A percentile compares a stretch with the other conserved stretches of the same genome.
These are phyloP conservation scores for Hyphantria cunea DNA, from an alignment of 1,140 invertebrate genomes.

Conservation along the genomic window DNA sequence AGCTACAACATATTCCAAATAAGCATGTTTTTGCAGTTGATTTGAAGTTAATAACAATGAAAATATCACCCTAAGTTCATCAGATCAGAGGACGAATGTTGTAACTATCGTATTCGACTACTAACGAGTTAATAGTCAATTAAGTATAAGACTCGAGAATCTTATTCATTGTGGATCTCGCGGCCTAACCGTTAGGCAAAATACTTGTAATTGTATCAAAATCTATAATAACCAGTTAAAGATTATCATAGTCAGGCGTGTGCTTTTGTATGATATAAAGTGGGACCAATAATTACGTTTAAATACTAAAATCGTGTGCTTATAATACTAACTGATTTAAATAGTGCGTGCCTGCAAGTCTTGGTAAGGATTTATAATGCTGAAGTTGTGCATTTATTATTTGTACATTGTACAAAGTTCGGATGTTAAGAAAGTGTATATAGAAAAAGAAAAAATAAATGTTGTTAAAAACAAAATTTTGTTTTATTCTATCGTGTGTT, in stretches of 20 bases:
- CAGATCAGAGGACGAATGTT: background rate
- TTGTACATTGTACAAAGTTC: constrained; percentile 75
- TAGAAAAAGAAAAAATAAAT: constrained; percentile 71
- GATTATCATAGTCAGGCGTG: no score
- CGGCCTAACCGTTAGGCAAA: constrained; percentile 41
- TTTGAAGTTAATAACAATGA: constrained; percentile 44
- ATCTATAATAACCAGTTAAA: no score
- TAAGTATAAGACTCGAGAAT: constrained; percentile 24
- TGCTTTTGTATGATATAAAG: no score
- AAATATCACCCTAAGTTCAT: constrained; percentile 18
- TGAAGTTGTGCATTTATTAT: constrained; percentile 81
- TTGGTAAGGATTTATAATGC: constrained; percentile 64
- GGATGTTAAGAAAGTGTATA: constrained; percentile 72
- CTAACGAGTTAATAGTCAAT: constrained; percentile 26
- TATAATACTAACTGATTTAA: constrained; percentile 37
- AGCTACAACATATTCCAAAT: constrained; percentile 14
- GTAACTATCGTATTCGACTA: constrained; percentile 6
- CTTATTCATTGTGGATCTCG: constrained; percentile 23
- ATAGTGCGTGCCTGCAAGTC: constrained; percentile 51
- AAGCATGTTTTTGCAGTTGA: constrained; percentile 58
- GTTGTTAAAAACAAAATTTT: constrained; percentile 60
- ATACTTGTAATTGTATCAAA: no score
- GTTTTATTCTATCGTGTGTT: constrained; percentile 36
- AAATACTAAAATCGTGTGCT: constrained; percentile 15
- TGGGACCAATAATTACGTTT: no score